Evolutionary conservation across 2,113 vertebrate genomes (phyloP).

Genomic region (Leuciscus idus): DNA sequence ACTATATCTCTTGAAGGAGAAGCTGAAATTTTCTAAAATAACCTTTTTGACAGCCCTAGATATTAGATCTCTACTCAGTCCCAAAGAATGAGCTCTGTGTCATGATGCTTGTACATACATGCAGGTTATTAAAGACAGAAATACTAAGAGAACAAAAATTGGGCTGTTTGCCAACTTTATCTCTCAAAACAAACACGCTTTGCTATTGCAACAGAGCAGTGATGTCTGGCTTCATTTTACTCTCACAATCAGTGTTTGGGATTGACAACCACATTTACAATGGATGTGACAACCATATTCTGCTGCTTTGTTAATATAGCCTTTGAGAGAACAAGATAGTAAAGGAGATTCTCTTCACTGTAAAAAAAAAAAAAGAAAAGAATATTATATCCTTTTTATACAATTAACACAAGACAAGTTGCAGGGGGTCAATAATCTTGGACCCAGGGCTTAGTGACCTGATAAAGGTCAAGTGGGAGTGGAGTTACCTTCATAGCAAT

Average conservation of each 20-base stretch:
- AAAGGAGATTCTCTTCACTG: not conserved
- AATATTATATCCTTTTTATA: not conserved
- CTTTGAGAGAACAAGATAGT: not conserved
- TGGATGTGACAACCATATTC: not conserved
- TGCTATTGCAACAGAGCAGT: not conserved
- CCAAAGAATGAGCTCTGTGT: not conserved
- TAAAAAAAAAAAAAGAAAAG: not conserved
- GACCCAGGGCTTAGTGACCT: not conserved
- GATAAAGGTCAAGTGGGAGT: not conserved
- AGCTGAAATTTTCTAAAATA: conserved; percentile 23
- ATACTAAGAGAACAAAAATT: not conserved
- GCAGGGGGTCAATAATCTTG: not conserved
- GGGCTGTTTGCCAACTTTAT: conserved; percentile 7
- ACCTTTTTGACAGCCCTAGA: conserved; percentile 34
- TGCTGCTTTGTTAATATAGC: not conserved
- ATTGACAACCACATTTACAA: not conserved
- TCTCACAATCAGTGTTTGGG: not conserved
- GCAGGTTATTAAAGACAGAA: not conserved
- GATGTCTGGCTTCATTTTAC: conserved; percentile 15
- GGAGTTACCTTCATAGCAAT: not conserved
- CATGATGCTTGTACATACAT: conserved; percentile 40
- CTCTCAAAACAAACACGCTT: conserved; percentile 39
- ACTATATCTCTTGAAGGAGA: not conserved
- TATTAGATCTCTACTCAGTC: conserved; percentile 27
- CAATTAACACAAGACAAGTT: conserved; percentile 6